phyloP scores from a whole-genome alignment of 2,113 vertebrate genomes.

The Tonatia bakeri region DNA sequence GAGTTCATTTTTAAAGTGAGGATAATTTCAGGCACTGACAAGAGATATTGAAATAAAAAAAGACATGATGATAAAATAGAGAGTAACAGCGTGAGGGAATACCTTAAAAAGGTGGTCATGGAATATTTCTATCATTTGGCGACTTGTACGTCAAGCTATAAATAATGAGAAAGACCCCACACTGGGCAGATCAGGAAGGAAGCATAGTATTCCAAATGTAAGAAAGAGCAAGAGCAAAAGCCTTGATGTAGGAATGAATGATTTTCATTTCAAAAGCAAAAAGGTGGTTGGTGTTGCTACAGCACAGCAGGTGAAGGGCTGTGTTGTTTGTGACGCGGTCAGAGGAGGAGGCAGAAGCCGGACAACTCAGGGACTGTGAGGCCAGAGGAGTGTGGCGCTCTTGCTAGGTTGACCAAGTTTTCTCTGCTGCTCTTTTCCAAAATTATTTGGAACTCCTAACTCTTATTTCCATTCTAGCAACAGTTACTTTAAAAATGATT shows the following conservation, averaged over 20 bases:
- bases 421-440: background rate
- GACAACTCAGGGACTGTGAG: background rate
- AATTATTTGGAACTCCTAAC: background rate
- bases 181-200: background rate
- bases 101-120: background rate
- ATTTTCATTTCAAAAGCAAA: background rate
- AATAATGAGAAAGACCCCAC: background rate
- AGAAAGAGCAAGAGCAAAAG: background rate
- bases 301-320: background rate
- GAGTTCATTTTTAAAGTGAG: slow-evolving; percentile 46
- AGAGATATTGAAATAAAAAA: background rate
- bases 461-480: slow-evolving; percentile 24
- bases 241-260: background rate
- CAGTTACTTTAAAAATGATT: slow-evolving; percentile 3
- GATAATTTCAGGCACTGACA: background rate
- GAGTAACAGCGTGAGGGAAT: background rate
- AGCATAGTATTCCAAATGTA: background rate
- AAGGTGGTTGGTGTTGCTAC: background rate
- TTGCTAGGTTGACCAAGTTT: background rate
- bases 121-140: background rate
- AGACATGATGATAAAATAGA: background rate
- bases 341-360: background rate
- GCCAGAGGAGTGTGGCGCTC: background rate
- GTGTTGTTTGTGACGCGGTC: background rate
- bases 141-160: slow-evolving; percentile 18